Evolutionary conservation across 2,888 invertebrate genomes (phyloP), one percentile per base, ranked within the genome.

Genomic region (Drosophila anceps): DNA sequence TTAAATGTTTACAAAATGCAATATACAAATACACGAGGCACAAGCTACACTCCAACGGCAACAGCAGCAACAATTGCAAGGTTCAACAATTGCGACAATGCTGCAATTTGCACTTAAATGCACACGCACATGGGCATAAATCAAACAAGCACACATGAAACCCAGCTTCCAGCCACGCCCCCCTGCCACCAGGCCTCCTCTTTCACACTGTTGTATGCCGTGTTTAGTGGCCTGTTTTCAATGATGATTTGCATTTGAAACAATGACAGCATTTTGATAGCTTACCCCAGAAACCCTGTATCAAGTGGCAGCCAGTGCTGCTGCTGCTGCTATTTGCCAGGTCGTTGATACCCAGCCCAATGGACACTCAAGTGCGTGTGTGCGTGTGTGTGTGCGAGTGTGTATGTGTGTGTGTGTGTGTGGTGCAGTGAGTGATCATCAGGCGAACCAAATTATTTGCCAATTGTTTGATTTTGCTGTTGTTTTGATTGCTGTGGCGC

Each of bases 1-100:
- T 86, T 88, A 86, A 86, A 86, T 86, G 86, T 86, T 86, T 88
- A 88, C 88, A 85, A 84, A 87, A 87, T 78, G 69, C 80, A 87
- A 84, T 76, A 84, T 82, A 78, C 86, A 82, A 84, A 84, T 82
- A 80, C 80, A 70, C 54, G 44, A 31, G 13, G 61, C 69, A 33
- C 44, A 12, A 33, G 39, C 60, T 41, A 1, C 48, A 61, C 54
- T 39, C 37, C 27, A 27, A 10, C 65, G 31, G 15, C 44, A 54
- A 24, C 53, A 66, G 15, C 57, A 59, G 31, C 50, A 50, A 33
- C 69, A 66, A 35, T 51, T 41, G 35, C 60, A 44, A 18, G 12
- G 55, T 31, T 31, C 54, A 39, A 44, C 62, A 55, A 54, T 59
- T 43, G 51, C 43, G 53, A 73, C 69, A 66, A 67, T 78, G 78